These are phyloP conservation scores for Neomorphus geoffroyi DNA, from an alignment of 2,797 vertebrate genomes.

Conservation along the genomic window DNA sequence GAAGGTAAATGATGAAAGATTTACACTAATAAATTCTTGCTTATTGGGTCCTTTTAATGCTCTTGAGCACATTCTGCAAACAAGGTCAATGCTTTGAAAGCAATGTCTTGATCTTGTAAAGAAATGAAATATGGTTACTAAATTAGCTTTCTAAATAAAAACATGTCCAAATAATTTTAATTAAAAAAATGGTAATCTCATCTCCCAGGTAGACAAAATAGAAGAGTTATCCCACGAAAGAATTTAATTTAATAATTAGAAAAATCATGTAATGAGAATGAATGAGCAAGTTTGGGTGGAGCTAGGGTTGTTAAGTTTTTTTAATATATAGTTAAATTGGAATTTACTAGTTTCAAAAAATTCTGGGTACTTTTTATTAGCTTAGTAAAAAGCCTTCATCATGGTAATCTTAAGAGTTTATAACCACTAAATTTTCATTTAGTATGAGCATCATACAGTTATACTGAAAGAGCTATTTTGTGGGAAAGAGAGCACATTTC, in stretches of 20 bases:
- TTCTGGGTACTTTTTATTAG: neutral
- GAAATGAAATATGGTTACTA: neutral
- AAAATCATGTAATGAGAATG: neutral
- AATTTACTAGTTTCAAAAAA: conserved; percentile 40
- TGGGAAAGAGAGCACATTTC: conserved; percentile 19
- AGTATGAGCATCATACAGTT: neutral
- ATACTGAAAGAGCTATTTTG: conserved; percentile 40
- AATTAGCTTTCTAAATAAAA: neutral
- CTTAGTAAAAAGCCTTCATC: neutral
- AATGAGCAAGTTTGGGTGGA: neutral
- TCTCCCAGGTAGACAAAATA: neutral
- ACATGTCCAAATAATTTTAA: neutral
- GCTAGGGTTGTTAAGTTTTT: neutral
- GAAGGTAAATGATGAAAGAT: neutral
- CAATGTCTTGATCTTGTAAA: neutral
- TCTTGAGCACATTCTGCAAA: neutral
- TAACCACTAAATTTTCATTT: conserved; percentile 50
- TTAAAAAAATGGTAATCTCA: neutral
- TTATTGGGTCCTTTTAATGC: neutral
- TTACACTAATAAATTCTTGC: neutral
- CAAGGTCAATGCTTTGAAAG: neutral
- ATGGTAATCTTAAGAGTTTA: conserved; percentile 3
- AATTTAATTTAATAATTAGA: neutral
- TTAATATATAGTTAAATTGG: neutral
- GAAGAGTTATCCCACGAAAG: neutral